Evolutionary conservation across 2,888 invertebrate species (phyloP), one percentile per base, ranked within the genome.

Genomic region (Phengaris alcon): DNA sequence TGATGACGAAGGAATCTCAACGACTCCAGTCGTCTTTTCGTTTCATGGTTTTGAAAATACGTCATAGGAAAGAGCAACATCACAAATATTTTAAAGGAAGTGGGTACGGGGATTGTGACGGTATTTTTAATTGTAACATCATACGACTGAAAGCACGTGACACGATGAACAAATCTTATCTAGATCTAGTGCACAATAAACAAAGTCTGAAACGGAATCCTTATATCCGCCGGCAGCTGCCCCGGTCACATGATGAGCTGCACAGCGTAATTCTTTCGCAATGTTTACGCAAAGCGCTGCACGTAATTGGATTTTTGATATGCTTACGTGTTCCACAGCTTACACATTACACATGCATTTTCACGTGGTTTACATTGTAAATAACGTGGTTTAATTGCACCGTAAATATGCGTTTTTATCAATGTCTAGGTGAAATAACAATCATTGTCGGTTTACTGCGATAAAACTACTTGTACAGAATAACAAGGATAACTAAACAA

Each of bases 241-340:
- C 80, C 78, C 80, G 73, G 54, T 55, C 74, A 73, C 76, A 82
- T 85, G 85, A 85, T 85, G 81, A 77, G 59, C 72, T 55, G 76
- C 78, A 86, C 79, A 84, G 82, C 84, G 83, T 82, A 81, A 78
- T 82, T 76, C 73, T 77, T 76, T 76, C 75, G 52, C 76, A 74
- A 76, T 68, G 76, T 78, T 77, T 77, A 79, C 77, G 75, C 74
- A 75, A 75, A 74, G 54, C 54, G 35, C 48, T 46, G 2, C 57
- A 22, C n/a, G 46, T 74, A 74, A 74, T 74, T 59, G 51, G 35
- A 46, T 46, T 74, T 59, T 64, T 64, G 44, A 73, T 15, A 73
- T 57, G 10, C n/a, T 70, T 57, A 46, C 15, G 15, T 46, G 15
- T 46, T 55, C 54, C 54, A 46, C 55, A 15, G 55, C 59, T 73